Percentiles rank a stretch among this genome's conserved stretches.
Evolutionary conservation across 2,888 invertebrate genomes (phyloP).

Genomic region (Dinocampus coccinellae): DNA sequence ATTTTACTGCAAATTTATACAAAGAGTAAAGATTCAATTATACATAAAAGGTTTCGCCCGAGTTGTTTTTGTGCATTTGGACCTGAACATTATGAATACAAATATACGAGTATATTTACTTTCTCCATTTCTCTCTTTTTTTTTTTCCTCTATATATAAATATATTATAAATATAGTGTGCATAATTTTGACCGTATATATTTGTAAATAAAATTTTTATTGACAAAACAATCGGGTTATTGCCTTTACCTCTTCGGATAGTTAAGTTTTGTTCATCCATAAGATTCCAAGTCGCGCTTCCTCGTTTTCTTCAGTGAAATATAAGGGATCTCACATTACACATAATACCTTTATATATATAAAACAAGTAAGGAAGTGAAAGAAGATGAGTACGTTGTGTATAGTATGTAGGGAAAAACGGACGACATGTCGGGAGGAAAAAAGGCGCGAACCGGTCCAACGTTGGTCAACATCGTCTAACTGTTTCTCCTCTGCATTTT

Average conservation of each 20-base stretch:
- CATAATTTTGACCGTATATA: slow-evolving; percentile 1
- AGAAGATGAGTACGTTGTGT: background rate
- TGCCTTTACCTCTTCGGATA: background rate
- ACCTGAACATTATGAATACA: too few species aligned
- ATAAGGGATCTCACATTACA: slow-evolving; percentile 1
- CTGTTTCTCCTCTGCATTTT: slow-evolving; percentile 13
- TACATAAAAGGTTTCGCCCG: too few species aligned
- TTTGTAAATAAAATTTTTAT: slow-evolving; percentile 15
- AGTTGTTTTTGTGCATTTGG: too few species aligned
- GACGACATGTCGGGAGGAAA: slow-evolving; percentile 5
- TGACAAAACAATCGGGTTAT: background rate
- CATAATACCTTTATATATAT: background rate
- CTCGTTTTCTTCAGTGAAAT: slow-evolving; percentile 16
- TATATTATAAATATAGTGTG: background rate
- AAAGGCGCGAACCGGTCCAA: slow-evolving; percentile 6
- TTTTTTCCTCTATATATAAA: too few species aligned
- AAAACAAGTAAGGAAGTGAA: background rate
- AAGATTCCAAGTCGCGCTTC: slow-evolving; percentile 26
- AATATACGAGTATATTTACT: background rate
- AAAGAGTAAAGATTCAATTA: too few species aligned
- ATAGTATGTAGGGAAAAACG: background rate
- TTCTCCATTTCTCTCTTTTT: background rate
- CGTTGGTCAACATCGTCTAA: slow-evolving; percentile 9
- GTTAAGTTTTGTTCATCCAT: slow-evolving; percentile 23
- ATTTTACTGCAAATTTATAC: too few species aligned